These are phyloP conservation scores for Hesperia comma DNA, from an alignment of 2,888 invertebrate species.

Conservation along the genomic window DNA sequence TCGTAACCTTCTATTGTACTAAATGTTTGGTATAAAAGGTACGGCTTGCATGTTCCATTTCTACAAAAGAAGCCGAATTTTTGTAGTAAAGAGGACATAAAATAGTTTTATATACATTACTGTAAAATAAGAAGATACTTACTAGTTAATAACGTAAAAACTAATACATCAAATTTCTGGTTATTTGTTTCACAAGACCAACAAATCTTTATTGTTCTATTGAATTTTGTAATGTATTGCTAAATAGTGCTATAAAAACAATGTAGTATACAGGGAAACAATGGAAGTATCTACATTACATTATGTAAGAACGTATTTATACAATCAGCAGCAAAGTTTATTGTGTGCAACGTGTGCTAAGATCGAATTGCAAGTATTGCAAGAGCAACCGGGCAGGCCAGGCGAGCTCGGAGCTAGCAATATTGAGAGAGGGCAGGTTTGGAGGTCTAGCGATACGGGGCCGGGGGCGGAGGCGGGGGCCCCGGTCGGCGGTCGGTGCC, in stretches of 20 bases:
- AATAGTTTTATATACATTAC: no score
- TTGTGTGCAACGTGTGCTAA: slow-evolving; percentile 14
- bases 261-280: slow-evolving; percentile 21
- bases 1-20: no score
- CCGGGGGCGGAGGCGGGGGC: slow-evolving; percentile 56
- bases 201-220: slow-evolving; percentile 18
- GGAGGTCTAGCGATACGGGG: slow-evolving; percentile 51
- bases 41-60: no score
- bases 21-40: no score
- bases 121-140: no score
- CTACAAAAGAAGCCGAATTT: no score
- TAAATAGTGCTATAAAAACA: slow-evolving; percentile 19
- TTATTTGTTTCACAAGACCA: slow-evolving; percentile 14
- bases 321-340: slow-evolving; percentile 17
- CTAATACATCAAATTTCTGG: background rate
- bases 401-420: background rate
- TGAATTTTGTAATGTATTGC: slow-evolving; percentile 17
- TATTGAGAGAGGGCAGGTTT: slow-evolving; percentile 52
- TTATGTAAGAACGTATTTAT: slow-evolving; percentile 15
- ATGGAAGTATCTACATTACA: slow-evolving; percentile 14
- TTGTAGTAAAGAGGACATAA: no score
- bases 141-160: no score
- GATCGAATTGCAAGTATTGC: slow-evolving; percentile 31
- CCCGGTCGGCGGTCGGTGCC: slow-evolving; percentile 43
- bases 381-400: slow-evolving; percentile 40